These are phyloP conservation scores for Enteromius trimaculatus DNA, from an alignment of 2,797 vertebrate species.

Conservation along the genomic window DNA sequence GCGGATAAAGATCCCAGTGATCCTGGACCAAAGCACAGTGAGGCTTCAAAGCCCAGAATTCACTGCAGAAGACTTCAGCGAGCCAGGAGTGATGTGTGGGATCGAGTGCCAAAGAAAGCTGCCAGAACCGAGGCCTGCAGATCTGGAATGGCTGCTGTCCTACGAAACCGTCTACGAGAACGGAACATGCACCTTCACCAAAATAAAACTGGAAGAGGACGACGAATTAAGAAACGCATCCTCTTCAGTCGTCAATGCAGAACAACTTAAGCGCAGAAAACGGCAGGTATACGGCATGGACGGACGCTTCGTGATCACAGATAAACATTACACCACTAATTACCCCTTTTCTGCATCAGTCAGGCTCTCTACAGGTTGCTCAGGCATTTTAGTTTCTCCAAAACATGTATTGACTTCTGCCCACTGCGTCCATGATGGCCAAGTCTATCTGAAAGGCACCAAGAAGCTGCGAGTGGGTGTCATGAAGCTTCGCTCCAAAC, in stretches of 20 bases:
- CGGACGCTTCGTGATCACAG: conserved; percentile 90
- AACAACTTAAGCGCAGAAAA: conserved; percentile 66
- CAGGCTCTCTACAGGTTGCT: conserved; percentile 90
- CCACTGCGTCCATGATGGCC: conserved; percentile 89
- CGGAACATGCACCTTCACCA: conserved; percentile 83
- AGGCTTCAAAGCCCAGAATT: conserved; percentile 74
- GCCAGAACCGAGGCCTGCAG: conserved; percentile 72
- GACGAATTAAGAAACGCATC: conserved; percentile 37
- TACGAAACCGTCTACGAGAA: conserved; percentile 91
- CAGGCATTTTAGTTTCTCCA: conserved; percentile 86
- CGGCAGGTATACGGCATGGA: conserved; percentile 90
- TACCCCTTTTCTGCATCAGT: conserved; percentile 90
- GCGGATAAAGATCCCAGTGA: conserved; percentile 77
- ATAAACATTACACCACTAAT: conserved; percentile 83
- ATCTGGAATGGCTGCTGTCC: conserved; percentile 85
- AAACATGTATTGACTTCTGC: conserved; percentile 91
- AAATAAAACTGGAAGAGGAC: conserved; percentile 75
- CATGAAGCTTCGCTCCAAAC: conserved; percentile 79
- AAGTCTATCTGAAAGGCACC: conserved; percentile 81
- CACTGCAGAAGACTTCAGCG: conserved; percentile 67
- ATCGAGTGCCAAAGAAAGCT: conserved; percentile 84
- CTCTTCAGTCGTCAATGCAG: neutral
- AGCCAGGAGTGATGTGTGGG: conserved; percentile 76
- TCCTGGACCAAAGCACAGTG: conserved; percentile 79
- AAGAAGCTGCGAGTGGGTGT: conserved; percentile 84